Percentiles rank a stretch among this genome's conserved stretches.
These are phyloP conservation scores for Morpho deidamia DNA, from an alignment of 2,888 invertebrate species.

Conservation along the genomic window DNA sequence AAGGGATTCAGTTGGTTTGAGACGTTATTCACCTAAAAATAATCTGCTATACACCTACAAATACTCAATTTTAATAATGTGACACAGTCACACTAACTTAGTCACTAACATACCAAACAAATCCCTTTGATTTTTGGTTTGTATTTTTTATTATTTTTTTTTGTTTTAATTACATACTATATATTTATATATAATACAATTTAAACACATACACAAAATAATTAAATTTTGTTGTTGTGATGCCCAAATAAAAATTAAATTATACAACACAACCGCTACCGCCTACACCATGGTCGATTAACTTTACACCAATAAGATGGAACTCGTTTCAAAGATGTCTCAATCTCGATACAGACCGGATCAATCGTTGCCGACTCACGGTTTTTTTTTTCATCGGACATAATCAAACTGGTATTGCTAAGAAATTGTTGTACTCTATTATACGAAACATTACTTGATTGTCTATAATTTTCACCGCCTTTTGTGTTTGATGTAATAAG, in stretches of 20 bases:
- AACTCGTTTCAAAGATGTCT: slow-evolving; percentile 73
- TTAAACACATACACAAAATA: neutral
- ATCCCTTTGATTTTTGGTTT: too few relatives aligned
- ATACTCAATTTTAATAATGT: too few relatives aligned
- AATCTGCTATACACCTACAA: too few relatives aligned
- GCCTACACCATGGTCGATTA: slow-evolving; percentile 30
- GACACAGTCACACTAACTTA: too few relatives aligned
- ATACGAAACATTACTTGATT: slow-evolving; percentile 29
- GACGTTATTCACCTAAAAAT: too few relatives aligned
- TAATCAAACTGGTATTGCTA: slow-evolving; percentile 60
- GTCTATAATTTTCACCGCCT: slow-evolving; percentile 10
- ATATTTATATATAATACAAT: too few relatives aligned
- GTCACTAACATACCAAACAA: too few relatives aligned
- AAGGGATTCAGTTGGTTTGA: too few relatives aligned
- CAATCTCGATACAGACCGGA: slow-evolving; percentile 68
- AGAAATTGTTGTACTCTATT: slow-evolving; percentile 42
- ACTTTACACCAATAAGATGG: slow-evolving; percentile 46
- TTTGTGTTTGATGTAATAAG: too few relatives aligned
- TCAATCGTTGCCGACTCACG: slow-evolving; percentile 67
- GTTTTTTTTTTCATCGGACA: slow-evolving; percentile 63
- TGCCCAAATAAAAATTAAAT: neutral
- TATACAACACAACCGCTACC: slow-evolving; percentile 24
- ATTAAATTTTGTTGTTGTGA: too few relatives aligned
- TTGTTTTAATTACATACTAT: too few relatives aligned
- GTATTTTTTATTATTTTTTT: too few relatives aligned